These are phyloP conservation scores for Muscicapa striata DNA, from an alignment of 2,797 vertebrate species.

Conservation along the genomic window DNA sequence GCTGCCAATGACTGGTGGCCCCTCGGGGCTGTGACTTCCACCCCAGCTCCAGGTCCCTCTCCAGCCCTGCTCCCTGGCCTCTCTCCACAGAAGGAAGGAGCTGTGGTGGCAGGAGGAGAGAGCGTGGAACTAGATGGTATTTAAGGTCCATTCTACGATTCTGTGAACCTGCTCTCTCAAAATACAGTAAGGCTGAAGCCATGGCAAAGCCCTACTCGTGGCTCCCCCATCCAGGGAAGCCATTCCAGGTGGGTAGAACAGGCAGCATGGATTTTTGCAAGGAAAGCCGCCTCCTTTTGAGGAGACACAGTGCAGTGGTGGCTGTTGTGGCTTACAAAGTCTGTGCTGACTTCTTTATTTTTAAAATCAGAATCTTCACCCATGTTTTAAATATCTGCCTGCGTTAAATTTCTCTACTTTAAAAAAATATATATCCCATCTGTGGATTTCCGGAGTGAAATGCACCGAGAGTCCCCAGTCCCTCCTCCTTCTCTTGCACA, in stretches of 20 bases:
- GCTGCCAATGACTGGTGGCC: not conserved
- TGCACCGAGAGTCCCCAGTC: not conserved
- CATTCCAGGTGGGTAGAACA: not conserved
- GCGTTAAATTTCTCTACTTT: constrained; percentile 45
- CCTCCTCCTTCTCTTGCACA: not conserved
- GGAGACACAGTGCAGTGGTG: not conserved
- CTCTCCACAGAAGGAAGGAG: not conserved
- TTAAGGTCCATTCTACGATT: not conserved
- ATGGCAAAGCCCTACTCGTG: not conserved
- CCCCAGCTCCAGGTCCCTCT: not conserved
- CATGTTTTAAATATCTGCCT: not conserved
- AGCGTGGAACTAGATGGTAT: not conserved
- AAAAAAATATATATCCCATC: constrained; percentile 53
- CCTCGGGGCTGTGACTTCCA: not conserved
- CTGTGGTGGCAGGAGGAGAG: not conserved
- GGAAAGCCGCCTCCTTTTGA: not conserved
- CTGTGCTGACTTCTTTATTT: not conserved
- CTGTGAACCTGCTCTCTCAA: not conserved
- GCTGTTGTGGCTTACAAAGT: not conserved
- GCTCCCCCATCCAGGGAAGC: not conserved
- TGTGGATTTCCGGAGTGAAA: constrained; percentile 22
- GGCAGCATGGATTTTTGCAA: not conserved
- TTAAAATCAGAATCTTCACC: not conserved
- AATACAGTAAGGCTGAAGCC: not conserved
- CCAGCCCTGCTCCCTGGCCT: not conserved